A percentile compares a stretch with the other conserved stretches of the same genome.
phyloP scores from a whole-genome alignment of 2,888 invertebrate species.

The Amphimallon solstitiale region DNA sequence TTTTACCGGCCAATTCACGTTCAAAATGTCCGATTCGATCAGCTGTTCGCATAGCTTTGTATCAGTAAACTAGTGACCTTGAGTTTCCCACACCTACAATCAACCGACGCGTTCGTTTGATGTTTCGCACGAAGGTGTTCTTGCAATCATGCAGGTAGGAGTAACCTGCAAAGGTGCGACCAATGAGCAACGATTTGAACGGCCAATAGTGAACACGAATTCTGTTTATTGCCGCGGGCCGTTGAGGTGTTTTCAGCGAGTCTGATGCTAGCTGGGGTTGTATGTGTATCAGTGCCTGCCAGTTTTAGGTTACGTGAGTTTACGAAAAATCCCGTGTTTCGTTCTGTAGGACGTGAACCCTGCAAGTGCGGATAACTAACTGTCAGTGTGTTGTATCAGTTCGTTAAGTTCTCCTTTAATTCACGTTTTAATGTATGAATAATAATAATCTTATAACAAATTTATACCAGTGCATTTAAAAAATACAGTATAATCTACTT shows the following conservation, averaged over 20 bases:
- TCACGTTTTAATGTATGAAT: constrained; percentile 8
- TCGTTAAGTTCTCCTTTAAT: constrained; percentile 1
- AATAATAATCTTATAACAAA: background rate
- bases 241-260: constrained; percentile 58
- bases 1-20: constrained; percentile 53
- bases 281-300: constrained; percentile 51
- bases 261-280: constrained; percentile 59
- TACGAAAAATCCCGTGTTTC: constrained; percentile 24
- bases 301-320: constrained; percentile 44
- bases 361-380: background rate
- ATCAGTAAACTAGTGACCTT: constrained; percentile 33
- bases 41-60: constrained; percentile 49
- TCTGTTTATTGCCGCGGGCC: constrained; percentile 60
- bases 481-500: constrained; percentile 49
- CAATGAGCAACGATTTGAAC: constrained; percentile 58
- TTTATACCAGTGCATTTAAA: constrained; percentile 1
- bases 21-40: constrained; percentile 54
- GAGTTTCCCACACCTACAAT: constrained; percentile 9
- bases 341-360: background rate
- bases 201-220: constrained; percentile 63
- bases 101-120: constrained; percentile 20
- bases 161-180: constrained; percentile 62
- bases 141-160: constrained; percentile 58
- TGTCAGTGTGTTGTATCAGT: constrained; percentile 9
- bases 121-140: constrained; percentile 11